Percentiles rank a stretch among this genome's conserved stretches.
These are phyloP conservation scores for Drosophila antonietae DNA, from an alignment of 2,888 invertebrate species.

Conservation along the genomic window DNA sequence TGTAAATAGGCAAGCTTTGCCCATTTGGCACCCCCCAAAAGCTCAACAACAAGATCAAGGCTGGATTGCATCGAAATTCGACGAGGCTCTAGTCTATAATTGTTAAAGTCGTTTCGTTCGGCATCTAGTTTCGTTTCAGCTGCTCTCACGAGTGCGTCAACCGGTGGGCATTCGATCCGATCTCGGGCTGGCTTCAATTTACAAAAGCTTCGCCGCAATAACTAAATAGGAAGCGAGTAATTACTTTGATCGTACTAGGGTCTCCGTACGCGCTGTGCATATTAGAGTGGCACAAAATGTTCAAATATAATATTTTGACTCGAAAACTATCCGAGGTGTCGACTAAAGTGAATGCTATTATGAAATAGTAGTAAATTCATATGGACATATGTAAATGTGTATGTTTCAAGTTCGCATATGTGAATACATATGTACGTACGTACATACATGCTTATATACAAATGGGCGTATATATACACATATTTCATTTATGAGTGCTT, in stretches of 20 bases:
- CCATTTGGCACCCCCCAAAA: constrained; percentile 43
- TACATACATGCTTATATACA: constrained; percentile 1
- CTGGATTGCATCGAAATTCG: constrained; percentile 27
- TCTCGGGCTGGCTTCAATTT: constrained; percentile 22
- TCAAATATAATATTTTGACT: constrained; percentile 13
- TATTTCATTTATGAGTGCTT: constrained; percentile 28
- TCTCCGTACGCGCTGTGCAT: constrained; percentile 24
- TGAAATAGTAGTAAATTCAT: constrained; percentile 9
- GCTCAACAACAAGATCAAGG: constrained; percentile 71
- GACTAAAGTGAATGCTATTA: constrained; percentile 10
- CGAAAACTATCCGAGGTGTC: constrained; percentile 3
- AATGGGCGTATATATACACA: constrained; percentile 3
- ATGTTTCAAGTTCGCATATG: constrained; percentile 1
- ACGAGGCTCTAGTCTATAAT: constrained; percentile 39
- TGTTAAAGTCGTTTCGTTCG: constrained; percentile 29
- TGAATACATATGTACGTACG: neutral
- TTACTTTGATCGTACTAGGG: constrained; percentile 35
- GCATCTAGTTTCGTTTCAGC: constrained; percentile 56
- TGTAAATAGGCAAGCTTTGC: constrained; percentile 31
- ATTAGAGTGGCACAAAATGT: constrained; percentile 21
- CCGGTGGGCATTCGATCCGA: constrained; percentile 35
- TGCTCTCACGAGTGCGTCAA: constrained; percentile 47
- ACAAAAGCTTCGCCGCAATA: constrained; percentile 40
- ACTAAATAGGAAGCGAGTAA: constrained; percentile 59
- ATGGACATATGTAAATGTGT: constrained; percentile 11